Evolutionary conservation across 2,888 invertebrate genomes (phyloP).

Genomic region (Xiphydria camelus): DNA sequence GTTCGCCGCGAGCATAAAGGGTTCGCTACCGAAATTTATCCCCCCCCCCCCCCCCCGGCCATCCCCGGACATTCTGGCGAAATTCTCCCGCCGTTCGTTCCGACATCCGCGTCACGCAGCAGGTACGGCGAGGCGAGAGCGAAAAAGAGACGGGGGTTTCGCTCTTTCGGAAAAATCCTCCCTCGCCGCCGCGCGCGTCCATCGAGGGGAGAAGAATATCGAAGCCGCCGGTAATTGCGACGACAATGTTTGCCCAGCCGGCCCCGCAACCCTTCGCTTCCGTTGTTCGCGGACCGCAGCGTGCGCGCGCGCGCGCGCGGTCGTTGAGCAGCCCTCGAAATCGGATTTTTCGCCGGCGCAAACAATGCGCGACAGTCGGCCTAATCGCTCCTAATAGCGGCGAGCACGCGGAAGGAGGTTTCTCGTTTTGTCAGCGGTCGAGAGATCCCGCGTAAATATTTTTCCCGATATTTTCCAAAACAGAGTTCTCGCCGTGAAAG

Average conservation of each 20-base stretch:
- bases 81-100: too few relatives aligned
- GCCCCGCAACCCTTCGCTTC: slow-evolving; percentile 53
- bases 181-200: slow-evolving; percentile 10
- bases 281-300: too few relatives aligned
- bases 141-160: too few relatives aligned
- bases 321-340: too few relatives aligned
- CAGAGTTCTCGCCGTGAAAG: slow-evolving; percentile 19
- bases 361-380: not conserved
- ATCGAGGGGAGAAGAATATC: slow-evolving; percentile 21
- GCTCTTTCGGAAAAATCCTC: slow-evolving; percentile 1
- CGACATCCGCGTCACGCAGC: too few relatives aligned
- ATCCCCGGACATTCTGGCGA: too few relatives aligned
- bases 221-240: slow-evolving; percentile 48
- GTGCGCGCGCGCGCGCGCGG: too few relatives aligned
- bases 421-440: too few relatives aligned
- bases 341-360: slow-evolving; percentile 1
- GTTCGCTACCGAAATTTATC: too few relatives aligned
- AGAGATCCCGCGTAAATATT: slow-evolving; percentile 56
- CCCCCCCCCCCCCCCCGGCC: too few relatives aligned
- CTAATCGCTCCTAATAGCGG: slow-evolving; percentile 43
- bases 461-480: slow-evolving; percentile 50
- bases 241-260: slow-evolving; percentile 58
- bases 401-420: slow-evolving; percentile 6
- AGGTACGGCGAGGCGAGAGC: not conserved
- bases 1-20: too few relatives aligned